Evolutionary conservation across 2,797 vertebrate genomes (phyloP).

Genomic region (Sebastes wilsoni): DNA sequence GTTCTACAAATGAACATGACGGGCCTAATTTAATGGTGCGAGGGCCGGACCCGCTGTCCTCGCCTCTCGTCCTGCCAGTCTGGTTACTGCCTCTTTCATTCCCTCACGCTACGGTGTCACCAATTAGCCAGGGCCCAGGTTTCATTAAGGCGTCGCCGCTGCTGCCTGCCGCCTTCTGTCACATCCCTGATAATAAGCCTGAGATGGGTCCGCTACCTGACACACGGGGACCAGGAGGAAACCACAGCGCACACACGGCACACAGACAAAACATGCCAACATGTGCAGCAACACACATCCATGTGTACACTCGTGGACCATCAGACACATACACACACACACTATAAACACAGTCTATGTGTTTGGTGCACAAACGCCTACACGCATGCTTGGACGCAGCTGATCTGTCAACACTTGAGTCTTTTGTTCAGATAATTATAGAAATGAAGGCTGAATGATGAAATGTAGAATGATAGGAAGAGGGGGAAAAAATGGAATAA

Average conservation of each 20-base stretch:
- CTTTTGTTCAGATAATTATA: constrained; percentile 72
- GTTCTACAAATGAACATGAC: constrained; percentile 76
- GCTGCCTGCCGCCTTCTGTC: constrained; percentile 71
- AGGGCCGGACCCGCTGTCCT: constrained; percentile 66
- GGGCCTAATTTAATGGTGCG: constrained; percentile 66
- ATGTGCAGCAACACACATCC: not conserved
- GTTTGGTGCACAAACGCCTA: constrained; percentile 48
- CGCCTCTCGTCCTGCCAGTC: constrained; percentile 58
- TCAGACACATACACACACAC: constrained; percentile 4
- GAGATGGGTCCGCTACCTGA: constrained; percentile 61
- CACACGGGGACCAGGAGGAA: constrained; percentile 30
- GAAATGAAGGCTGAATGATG: constrained; percentile 60
- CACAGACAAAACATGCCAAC: constrained; percentile 3
- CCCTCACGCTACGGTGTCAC: constrained; percentile 83
- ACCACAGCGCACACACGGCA: not conserved
- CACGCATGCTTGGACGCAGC: constrained; percentile 53
- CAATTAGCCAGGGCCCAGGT: constrained; percentile 83
- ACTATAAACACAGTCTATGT: constrained; percentile 23
- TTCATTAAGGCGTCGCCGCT: constrained; percentile 86
- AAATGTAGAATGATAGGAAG: constrained; percentile 41
- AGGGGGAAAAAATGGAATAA: not conserved
- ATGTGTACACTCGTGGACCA: not conserved
- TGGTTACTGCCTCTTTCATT: constrained; percentile 71
- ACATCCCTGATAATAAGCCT: constrained; percentile 81
- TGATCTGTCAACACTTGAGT: constrained; percentile 49